Conservation (phyloP, 2,888 invertebrate genomes). For the Idaea aversata region DNA sequence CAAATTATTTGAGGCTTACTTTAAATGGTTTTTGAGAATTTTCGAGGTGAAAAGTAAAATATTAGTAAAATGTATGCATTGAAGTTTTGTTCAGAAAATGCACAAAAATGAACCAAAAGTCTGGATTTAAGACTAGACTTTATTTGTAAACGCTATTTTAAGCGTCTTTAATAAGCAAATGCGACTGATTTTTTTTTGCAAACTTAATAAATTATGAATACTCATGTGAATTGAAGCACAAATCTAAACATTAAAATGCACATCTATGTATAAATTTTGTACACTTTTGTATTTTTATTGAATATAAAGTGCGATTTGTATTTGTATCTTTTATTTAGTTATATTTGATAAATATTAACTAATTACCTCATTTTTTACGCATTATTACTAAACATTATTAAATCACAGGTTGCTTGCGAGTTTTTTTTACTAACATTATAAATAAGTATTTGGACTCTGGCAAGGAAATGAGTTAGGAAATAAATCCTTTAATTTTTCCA, state of each 20-base stretch:
- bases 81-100: not conserved
- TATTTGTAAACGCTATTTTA: not conserved
- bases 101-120: not conserved
- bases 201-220: slow-evolving; percentile 16
- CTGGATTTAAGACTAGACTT: not conserved
- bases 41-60: not conserved
- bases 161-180: not conserved
- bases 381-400: too few species aligned
- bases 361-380: too few species aligned
- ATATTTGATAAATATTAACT: too few species aligned
- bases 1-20: not conserved
- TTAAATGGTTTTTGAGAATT: not conserved
- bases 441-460: too few species aligned
- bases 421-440: too few species aligned
- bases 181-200: slow-evolving; percentile 1
- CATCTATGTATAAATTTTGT: slow-evolving; percentile 59
- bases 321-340: slow-evolving; percentile 27
- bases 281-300: slow-evolving; percentile 72
- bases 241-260: slow-evolving; percentile 50
- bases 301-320: slow-evolving; percentile 59
- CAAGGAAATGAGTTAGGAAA: too few species aligned
- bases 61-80: not conserved
- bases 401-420: too few species aligned
- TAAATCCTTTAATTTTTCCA: too few species aligned
- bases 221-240: slow-evolving; percentile 38